Conservation (phyloP, 2,797 vertebrate species). For the Kryptopterus vitreolus region DNA sequence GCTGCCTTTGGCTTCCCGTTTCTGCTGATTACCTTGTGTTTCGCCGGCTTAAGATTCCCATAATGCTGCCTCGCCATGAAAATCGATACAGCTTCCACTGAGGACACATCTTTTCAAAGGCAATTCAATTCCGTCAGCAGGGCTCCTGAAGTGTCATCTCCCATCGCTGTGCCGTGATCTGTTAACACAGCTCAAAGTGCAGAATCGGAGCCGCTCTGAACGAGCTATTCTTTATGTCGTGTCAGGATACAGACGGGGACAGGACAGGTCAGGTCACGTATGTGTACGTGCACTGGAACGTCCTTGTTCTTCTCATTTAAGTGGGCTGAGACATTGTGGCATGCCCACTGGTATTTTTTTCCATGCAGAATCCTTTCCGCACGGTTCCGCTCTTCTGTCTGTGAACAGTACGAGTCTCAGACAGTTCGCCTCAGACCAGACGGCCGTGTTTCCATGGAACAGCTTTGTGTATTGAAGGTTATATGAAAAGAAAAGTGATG, state of each 20-base stretch:
- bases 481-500: constrained; percentile 4
- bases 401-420: not conserved
- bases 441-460: not conserved
- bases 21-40: constrained; percentile 70
- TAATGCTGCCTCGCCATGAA: constrained; percentile 74
- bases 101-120: constrained; percentile 79
- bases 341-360: constrained; percentile 13
- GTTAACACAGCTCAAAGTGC: constrained; percentile 70
- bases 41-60: constrained; percentile 75
- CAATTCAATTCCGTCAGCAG: constrained; percentile 77
- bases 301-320: constrained; percentile 37
- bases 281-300: constrained; percentile 15
- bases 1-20: constrained; percentile 73
- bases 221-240: constrained; percentile 49
- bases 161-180: constrained; percentile 73
- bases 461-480: constrained; percentile 17
- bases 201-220: constrained; percentile 69
- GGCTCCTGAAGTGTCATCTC: constrained; percentile 74
- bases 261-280: constrained; percentile 37
- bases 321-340: not conserved
- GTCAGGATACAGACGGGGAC: constrained; percentile 32
- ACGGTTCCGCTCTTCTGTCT: not conserved
- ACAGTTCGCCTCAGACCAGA: not conserved
- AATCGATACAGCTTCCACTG: constrained; percentile 79
- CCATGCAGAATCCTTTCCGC: not conserved